These are phyloP conservation scores for Chromoteleia sp. DNA, from an alignment of 2,888 invertebrate species.

Conservation along the genomic window DNA sequence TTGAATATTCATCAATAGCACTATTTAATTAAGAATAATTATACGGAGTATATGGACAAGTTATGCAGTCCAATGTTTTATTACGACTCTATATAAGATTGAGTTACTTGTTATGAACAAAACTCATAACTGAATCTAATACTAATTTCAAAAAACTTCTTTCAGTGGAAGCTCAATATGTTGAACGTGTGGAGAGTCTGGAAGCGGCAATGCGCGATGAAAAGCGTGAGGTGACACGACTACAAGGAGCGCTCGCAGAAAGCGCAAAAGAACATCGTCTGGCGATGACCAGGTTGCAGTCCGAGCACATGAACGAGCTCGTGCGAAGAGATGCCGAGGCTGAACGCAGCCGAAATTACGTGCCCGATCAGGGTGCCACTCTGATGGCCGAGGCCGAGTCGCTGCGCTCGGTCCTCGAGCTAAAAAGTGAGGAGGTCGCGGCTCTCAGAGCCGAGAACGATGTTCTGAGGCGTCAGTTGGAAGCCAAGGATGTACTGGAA, in stretches of 20 bases:
- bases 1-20: too few species aligned
- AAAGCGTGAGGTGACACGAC: slow-evolving; percentile 75
- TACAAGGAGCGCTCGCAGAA: slow-evolving; percentile 77
- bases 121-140: too few species aligned
- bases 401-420: slow-evolving; percentile 93
- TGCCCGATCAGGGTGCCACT: slow-evolving; percentile 85
- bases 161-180: slow-evolving; percentile 79
- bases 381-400: slow-evolving; percentile 92
- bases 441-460: slow-evolving; percentile 90
- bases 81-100: too few species aligned
- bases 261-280: slow-evolving; percentile 79
- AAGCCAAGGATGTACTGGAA: slow-evolving; percentile 89
- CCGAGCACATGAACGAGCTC: slow-evolving; percentile 87
- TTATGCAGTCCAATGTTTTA: too few species aligned
- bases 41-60: too few species aligned
- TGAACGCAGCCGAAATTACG: slow-evolving; percentile 86
- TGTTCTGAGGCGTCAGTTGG: slow-evolving; percentile 89
- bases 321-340: slow-evolving; percentile 85
- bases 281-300: slow-evolving; percentile 78
- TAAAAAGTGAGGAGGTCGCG: slow-evolving; percentile 94
- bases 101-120: too few species aligned
- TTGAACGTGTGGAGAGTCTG: slow-evolving; percentile 75
- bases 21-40: too few species aligned
- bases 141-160: too few species aligned
- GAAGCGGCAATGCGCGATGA: slow-evolving; percentile 78